These are phyloP conservation scores for Callipepla californica DNA, from an alignment of 2,113 vertebrate species.

Conservation along the genomic window DNA sequence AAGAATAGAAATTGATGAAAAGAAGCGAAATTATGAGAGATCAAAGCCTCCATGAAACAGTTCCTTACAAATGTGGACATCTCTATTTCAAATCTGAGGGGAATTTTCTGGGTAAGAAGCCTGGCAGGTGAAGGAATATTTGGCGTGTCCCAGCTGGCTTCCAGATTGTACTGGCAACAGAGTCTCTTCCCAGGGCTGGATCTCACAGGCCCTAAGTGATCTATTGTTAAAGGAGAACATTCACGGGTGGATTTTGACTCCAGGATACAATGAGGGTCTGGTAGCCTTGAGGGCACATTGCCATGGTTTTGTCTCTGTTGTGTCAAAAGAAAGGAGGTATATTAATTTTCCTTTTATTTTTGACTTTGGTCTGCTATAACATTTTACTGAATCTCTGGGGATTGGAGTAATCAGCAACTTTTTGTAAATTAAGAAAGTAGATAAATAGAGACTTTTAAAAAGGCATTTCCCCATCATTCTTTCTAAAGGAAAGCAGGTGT, in stretches of 20 bases:
- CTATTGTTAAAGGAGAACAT: neutral
- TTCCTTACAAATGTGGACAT: neutral
- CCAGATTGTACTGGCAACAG: neutral
- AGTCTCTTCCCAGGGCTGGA: neutral
- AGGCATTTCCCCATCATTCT: slow-evolving; percentile 30
- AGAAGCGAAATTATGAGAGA: neutral
- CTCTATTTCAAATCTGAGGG: neutral
- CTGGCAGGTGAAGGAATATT: neutral
- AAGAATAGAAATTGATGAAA: neutral
- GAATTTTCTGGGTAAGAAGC: neutral
- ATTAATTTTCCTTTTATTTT: neutral
- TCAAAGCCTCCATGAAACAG: neutral
- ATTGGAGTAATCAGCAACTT: slow-evolving; percentile 25
- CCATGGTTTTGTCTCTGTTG: neutral
- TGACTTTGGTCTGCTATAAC: neutral
- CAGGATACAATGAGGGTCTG: neutral
- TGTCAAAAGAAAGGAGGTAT: neutral
- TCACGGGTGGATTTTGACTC: neutral
- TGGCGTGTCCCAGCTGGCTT: neutral
- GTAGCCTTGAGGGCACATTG: neutral
- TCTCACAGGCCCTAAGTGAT: neutral
- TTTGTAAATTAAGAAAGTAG: slow-evolving; percentile 45
- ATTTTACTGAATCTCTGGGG: neutral
- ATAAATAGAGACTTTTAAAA: slow-evolving; percentile 45
- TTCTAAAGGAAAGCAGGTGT: slow-evolving; percentile 67